A percentile compares a stretch with the other conserved stretches of the same genome.
Conservation (phyloP, 2,113 vertebrate species). For the Bombycilla garrulus region DNA sequence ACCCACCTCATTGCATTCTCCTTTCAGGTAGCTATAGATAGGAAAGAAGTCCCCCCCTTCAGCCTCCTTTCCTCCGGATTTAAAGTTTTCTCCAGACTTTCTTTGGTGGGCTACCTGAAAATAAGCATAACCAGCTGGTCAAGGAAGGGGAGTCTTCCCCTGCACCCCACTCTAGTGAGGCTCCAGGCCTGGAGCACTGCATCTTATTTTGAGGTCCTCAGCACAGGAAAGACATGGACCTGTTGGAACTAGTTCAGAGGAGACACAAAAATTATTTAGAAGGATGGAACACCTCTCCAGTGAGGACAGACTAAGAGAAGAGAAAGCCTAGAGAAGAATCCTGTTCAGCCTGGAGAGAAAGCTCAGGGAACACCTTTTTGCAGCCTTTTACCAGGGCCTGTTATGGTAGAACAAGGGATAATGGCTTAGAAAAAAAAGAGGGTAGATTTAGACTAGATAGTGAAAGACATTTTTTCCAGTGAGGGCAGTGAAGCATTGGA, state of each 20-base stretch:
- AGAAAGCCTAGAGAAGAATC: background rate
- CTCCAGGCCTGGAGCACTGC: background rate
- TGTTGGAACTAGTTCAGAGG: background rate
- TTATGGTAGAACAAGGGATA: background rate
- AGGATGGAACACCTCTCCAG: background rate
- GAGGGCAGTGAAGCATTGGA: background rate
- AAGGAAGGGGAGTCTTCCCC: background rate
- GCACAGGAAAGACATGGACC: background rate
- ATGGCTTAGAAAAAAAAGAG: background rate
- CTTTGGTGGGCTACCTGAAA: background rate
- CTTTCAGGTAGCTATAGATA: background rate
- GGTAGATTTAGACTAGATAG: background rate
- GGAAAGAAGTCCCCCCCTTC: background rate
- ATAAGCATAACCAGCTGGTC: rapidly evolving
- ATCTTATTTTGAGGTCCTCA: background rate
- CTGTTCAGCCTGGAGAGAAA: background rate
- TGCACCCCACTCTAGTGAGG: background rate
- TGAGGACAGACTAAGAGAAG: background rate
- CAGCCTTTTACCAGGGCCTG: background rate
- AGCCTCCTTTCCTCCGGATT: background rate
- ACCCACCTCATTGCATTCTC: background rate
- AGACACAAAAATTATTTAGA: background rate
- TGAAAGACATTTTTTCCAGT: background rate
- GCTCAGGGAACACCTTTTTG: background rate
- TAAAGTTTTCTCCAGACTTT: background rate